Evolutionary conservation across 2,113 vertebrate species (phyloP).

Genomic region (Apeltes quadracus): DNA sequence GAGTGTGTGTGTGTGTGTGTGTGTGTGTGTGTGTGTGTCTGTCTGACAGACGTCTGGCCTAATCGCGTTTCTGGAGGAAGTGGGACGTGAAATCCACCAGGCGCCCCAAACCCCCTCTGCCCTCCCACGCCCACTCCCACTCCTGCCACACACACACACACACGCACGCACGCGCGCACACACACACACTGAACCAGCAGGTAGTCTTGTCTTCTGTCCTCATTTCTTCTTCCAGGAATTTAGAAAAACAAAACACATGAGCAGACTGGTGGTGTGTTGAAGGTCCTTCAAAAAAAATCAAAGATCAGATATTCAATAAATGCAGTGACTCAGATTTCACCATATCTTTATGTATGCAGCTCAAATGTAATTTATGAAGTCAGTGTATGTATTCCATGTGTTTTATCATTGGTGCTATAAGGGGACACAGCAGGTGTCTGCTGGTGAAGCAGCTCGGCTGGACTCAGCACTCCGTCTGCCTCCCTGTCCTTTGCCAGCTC

Average conservation of each 20-base stretch:
- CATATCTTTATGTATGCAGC: background rate
- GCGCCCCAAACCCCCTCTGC: constrained; percentile 42
- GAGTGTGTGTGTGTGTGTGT: constrained; percentile 31
- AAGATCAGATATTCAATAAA: background rate
- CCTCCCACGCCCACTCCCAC: too few relatives aligned
- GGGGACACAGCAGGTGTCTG: constrained; percentile 23
- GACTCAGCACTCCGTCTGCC: constrained; percentile 9
- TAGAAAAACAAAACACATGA: background rate
- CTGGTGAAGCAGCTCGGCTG: constrained; percentile 37
- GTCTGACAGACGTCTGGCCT: constrained; percentile 77
- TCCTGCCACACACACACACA: constrained; percentile 24
- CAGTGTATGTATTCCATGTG: background rate
- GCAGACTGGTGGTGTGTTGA: background rate
- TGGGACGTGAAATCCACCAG: constrained; percentile 80
- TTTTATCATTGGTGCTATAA: background rate
- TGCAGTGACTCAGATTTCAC: background rate
- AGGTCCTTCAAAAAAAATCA: background rate
- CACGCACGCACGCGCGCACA: constrained; percentile 29
- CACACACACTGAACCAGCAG: constrained; percentile 39
- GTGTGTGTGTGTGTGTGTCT: constrained; percentile 30
- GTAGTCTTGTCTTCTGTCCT: constrained; percentile 41
- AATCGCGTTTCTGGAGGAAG: constrained; percentile 78
- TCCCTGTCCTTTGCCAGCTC: constrained; percentile 33
- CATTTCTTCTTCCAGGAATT: constrained; percentile 59
- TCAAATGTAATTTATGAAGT: background rate